These are phyloP conservation scores for Smittia sp. DNA, from an alignment of 2,888 invertebrate genomes.

Conservation along the genomic window DNA sequence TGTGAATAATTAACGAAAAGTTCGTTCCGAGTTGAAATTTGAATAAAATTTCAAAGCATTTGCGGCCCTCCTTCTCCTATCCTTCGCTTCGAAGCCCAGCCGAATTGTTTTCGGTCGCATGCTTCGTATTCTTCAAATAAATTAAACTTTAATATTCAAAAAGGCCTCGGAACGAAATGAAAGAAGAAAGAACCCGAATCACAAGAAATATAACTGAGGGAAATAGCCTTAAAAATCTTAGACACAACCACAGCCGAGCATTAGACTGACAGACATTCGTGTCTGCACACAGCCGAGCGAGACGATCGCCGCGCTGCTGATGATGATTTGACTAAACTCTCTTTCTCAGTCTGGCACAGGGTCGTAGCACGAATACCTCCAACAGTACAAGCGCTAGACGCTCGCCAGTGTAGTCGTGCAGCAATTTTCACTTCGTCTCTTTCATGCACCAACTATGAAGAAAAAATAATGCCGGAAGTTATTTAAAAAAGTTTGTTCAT, in stretches of 20 bases:
- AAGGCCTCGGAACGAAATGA: conserved; percentile 24
- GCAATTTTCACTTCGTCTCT: conserved; percentile 38
- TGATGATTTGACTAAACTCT: conserved; percentile 40
- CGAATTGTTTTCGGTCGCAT: conserved; percentile 12
- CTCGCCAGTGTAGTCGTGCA: conserved; percentile 35
- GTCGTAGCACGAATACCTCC: conserved; percentile 26
- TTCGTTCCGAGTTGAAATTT: conserved; percentile 8
- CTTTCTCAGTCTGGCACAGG: conserved; percentile 39
- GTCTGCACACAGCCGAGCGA: background rate
- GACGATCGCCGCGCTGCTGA: conserved; percentile 20
- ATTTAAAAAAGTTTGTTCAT: conserved; percentile 40
- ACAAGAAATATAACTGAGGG: conserved; percentile 30
- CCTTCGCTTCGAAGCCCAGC: background rate
- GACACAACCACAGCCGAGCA: conserved; percentile 31
- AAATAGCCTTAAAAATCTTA: conserved; percentile 23
- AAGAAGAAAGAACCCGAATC: conserved; percentile 9
- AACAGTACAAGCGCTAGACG: background rate
- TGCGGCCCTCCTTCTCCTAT: background rate
- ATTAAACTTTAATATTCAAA: conserved; percentile 22
- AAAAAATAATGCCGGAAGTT: conserved; percentile 42
- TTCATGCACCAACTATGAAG: conserved; percentile 34
- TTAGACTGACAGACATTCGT: conserved; percentile 37
- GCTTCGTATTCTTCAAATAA: conserved; percentile 15
- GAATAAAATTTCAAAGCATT: background rate
- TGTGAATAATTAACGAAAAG: conserved; percentile 4